These are phyloP conservation scores for Himalopsyche phryganea DNA, from an alignment of 1,140 invertebrate genomes.

Conservation along the genomic window DNA sequence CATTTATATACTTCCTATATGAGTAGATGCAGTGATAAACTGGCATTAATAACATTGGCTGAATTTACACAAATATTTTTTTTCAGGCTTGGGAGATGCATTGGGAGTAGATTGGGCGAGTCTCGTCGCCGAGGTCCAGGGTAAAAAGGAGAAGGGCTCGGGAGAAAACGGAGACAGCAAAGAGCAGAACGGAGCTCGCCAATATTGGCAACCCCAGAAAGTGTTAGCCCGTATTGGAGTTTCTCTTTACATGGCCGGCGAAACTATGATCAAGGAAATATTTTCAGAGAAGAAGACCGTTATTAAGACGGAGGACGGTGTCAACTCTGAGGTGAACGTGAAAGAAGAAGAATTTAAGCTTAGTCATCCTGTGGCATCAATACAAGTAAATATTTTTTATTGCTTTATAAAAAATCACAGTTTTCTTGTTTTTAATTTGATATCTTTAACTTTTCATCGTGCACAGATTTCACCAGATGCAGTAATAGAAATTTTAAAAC, in stretches of 20 bases:
- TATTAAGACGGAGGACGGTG: conserved; percentile 33
- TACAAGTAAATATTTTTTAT: conserved; percentile 50
- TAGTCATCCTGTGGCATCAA: conserved; percentile 58
- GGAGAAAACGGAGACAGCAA: conserved; percentile 41
- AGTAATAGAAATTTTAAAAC: background rate
- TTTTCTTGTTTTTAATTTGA: conserved; percentile 9
- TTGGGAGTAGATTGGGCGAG: conserved; percentile 91
- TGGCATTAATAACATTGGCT: background rate
- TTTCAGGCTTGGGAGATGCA: conserved; percentile 76
- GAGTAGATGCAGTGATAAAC: too few relatives aligned
- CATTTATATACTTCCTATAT: too few relatives aligned
- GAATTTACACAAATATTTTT: too few relatives aligned
- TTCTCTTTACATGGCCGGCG: conserved; percentile 65
- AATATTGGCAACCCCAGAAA: conserved; percentile 72
- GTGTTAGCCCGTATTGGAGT: conserved; percentile 70
- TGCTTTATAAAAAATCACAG: conserved; percentile 7
- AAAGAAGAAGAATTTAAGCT: conserved; percentile 18
- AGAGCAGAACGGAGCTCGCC: conserved; percentile 58
- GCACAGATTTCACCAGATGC: background rate
- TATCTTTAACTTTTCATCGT: background rate
- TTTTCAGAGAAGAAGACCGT: conserved; percentile 51
- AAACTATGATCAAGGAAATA: conserved; percentile 60
- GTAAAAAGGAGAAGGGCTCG: conserved; percentile 50
- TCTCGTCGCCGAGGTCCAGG: conserved; percentile 71
- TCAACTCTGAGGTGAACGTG: conserved; percentile 25